phyloP scores from a whole-genome alignment of 2,113 vertebrate genomes.

The Pelvicachromis taeniatus region DNA sequence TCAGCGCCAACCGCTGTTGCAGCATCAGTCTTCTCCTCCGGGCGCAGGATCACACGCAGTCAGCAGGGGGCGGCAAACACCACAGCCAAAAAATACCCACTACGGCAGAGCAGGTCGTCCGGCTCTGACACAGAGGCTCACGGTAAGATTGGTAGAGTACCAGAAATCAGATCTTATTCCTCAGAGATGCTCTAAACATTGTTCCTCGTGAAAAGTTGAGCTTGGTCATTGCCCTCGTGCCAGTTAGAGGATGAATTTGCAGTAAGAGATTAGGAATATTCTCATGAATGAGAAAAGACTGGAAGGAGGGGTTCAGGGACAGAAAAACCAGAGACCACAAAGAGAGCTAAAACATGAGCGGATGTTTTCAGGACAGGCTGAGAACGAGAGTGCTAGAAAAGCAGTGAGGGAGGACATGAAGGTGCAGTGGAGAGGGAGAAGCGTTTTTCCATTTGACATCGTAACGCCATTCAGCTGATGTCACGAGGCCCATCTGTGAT shows the following conservation, averaged over 20 bases:
- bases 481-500: neutral
- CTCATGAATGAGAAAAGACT: rapidly evolving
- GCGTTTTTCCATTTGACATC: neutral
- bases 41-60: constrained; percentile 89
- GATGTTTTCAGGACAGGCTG: neutral
- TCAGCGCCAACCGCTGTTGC: neutral
- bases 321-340: neutral
- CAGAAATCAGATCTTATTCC: neutral
- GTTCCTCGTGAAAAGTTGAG: neutral
- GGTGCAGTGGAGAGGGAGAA: neutral
- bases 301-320: neutral
- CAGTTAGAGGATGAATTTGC: neutral
- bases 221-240: neutral
- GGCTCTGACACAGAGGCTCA: constrained; percentile 88
- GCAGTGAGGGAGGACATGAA: neutral
- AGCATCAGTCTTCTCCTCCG: constrained; percentile 74
- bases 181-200: neutral
- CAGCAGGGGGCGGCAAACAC: constrained; percentile 85
- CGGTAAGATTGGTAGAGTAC: constrained; percentile 64
- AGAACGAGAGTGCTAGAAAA: neutral
- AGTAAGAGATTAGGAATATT: neutral
- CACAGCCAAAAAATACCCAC: constrained; percentile 88
- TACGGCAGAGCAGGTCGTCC: constrained; percentile 89
- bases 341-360: neutral
- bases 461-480: neutral